These are phyloP conservation scores for Drosophila austrosaltans DNA, from an alignment of 2,888 invertebrate genomes.

Conservation along the genomic window DNA sequence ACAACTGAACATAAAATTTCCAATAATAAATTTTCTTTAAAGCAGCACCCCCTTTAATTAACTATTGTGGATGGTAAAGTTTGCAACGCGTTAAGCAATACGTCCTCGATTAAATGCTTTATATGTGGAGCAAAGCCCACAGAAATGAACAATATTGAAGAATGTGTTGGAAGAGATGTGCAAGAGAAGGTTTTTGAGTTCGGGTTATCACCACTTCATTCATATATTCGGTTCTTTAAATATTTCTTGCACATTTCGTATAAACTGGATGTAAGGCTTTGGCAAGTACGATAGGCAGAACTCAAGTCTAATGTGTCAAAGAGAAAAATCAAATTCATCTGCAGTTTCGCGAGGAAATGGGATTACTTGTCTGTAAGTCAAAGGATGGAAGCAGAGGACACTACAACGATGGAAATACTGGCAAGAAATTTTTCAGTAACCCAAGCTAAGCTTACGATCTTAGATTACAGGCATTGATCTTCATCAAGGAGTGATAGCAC, in stretches of 20 bases:
- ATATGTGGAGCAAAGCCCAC: too few relatives aligned
- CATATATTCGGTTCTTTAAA: too few relatives aligned
- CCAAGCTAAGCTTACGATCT: not conserved
- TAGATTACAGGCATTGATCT: not conserved
- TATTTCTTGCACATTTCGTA: too few relatives aligned
- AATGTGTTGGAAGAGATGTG: too few relatives aligned
- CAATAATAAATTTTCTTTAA: not conserved
- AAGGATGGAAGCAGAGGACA: not conserved
- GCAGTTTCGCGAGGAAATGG: not conserved
- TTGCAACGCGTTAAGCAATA: too few relatives aligned
- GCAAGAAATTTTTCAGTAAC: not conserved
- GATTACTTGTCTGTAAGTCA: not conserved
- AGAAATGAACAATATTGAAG: too few relatives aligned
- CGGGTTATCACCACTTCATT: too few relatives aligned
- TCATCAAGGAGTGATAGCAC: not conserved
- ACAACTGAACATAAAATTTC: not conserved
- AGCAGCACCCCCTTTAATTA: not conserved
- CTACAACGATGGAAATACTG: not conserved
- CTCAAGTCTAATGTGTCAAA: not conserved
- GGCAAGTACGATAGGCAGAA: not conserved
- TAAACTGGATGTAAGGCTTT: too few relatives aligned
- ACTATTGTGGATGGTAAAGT: not conserved
- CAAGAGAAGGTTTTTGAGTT: too few relatives aligned
- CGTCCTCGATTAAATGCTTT: too few relatives aligned
- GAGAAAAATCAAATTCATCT: not conserved